phyloP scores from a whole-genome alignment of 1,140 invertebrate species.

The Drosophila quadrilineata region DNA sequence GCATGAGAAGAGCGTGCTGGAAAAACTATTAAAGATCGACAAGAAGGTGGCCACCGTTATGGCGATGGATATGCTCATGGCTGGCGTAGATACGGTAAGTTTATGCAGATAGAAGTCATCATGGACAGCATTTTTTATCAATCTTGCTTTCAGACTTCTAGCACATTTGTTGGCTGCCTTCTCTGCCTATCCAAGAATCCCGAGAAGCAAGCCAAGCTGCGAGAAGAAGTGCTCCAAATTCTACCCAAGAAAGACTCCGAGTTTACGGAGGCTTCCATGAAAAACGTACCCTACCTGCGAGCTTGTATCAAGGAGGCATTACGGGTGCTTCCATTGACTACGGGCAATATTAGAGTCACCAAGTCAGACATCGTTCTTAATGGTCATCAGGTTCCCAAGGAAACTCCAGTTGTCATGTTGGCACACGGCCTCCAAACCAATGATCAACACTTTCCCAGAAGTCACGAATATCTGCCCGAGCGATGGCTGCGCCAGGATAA shows the following conservation, averaged over 20 bases:
- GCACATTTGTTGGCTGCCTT: conserved; percentile 33
- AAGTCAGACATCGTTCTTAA: conserved; percentile 82
- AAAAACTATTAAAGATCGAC: conserved; percentile 81
- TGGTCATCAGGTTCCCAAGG: conserved; percentile 85
- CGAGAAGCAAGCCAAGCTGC: conserved; percentile 87
- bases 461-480: conserved; percentile 83
- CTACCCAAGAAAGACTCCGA: conserved; percentile 82
- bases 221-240: conserved; percentile 85
- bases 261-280: conserved; percentile 83
- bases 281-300: conserved; percentile 84
- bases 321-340: conserved; percentile 82
- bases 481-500: conserved; percentile 82
- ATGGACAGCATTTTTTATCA: too few species aligned
- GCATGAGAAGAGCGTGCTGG: conserved; percentile 69
- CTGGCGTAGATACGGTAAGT: conserved; percentile 79
- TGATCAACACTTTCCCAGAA: conserved; percentile 82
- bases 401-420: conserved; percentile 80
- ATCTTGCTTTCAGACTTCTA: conserved; percentile 39
- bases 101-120: too few species aligned
- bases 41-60: conserved; percentile 81
- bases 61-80: conserved; percentile 81
- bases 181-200: conserved; percentile 86
- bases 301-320: conserved; percentile 86
- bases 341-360: conserved; percentile 81
- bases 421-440: conserved; percentile 60